Percentiles rank a stretch among this genome's conserved stretches.
Conservation (phyloP, 2,797 vertebrate species). For the Eurystomus glaucurus region DNA sequence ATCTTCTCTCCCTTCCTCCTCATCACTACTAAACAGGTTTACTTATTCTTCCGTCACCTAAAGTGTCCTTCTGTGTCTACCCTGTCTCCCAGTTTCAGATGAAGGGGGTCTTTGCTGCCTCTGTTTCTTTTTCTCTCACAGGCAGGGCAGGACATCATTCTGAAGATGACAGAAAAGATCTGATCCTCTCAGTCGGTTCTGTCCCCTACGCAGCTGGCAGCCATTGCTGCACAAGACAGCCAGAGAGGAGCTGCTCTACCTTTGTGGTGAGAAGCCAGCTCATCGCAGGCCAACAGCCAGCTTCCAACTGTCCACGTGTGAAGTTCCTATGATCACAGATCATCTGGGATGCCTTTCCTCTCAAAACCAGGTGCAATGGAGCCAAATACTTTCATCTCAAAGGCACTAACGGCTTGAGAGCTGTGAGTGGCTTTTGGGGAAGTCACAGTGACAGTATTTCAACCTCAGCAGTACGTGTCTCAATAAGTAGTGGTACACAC, state of each 20-base stretch:
- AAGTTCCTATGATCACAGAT: conserved; percentile 72
- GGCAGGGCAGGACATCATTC: not conserved
- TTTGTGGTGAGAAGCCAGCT: not conserved
- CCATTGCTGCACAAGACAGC: not conserved
- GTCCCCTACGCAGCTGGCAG: not conserved
- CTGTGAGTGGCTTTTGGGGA: not conserved
- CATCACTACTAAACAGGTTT: not conserved
- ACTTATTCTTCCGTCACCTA: not conserved
- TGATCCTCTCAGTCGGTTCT: not conserved
- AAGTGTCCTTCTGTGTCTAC: not conserved
- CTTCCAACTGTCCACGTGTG: conserved; percentile 62
- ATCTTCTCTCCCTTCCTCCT: not conserved
- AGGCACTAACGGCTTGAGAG: conserved; percentile 29
- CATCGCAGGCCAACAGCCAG: conserved; percentile 28
- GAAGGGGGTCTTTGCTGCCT: not conserved
- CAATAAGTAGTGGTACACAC: not conserved
- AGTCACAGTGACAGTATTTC: conserved; percentile 19
- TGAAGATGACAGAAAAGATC: not conserved
- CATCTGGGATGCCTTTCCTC: conserved; percentile 65
- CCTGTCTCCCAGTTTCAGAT: not conserved
- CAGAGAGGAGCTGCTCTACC: conserved; percentile 19
- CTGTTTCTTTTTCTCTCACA: not conserved
- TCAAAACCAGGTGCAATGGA: conserved; percentile 50
- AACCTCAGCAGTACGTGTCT: not conserved
- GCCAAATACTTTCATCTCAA: conserved; percentile 49